phyloP scores from a whole-genome alignment of 2,797 vertebrate species.

The Pantherophis alleghaniensis region DNA sequence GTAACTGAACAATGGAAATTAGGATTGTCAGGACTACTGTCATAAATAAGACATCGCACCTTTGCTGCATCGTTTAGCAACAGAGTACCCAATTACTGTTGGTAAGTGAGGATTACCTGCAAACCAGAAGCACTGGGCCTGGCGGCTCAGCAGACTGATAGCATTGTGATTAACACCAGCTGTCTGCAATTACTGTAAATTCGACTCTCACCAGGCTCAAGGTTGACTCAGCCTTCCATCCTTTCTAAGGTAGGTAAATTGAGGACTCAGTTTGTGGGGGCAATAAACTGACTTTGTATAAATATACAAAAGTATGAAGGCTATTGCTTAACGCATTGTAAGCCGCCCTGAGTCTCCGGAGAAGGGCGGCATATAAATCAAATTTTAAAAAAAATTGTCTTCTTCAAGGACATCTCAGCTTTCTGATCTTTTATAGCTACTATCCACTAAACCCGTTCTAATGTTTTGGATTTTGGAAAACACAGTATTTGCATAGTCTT shows the following conservation, averaged over 20 bases:
- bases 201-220: too few species aligned
- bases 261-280: too few species aligned
- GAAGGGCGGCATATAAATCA: too few species aligned
- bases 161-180: too few species aligned
- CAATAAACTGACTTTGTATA: too few species aligned
- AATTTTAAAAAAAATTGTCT: neutral
- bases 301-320: too few species aligned
- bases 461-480: constrained; percentile 20
- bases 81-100: neutral
- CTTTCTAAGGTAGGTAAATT: too few species aligned
- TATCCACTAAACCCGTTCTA: constrained; percentile 21
- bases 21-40: neutral
- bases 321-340: too few species aligned
- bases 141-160: too few species aligned
- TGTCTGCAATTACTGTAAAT: too few species aligned
- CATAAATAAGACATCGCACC: neutral
- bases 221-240: too few species aligned
- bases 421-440: constrained; percentile 38
- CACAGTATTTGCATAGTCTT: constrained; percentile 26
- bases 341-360: too few species aligned
- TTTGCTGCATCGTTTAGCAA: neutral
- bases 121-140: neutral
- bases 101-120: neutral
- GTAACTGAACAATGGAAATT: neutral
- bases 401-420: constrained; percentile 17